These are phyloP conservation scores for Cynaeus angustus DNA, from an alignment of 2,888 invertebrate species.

Conservation along the genomic window DNA sequence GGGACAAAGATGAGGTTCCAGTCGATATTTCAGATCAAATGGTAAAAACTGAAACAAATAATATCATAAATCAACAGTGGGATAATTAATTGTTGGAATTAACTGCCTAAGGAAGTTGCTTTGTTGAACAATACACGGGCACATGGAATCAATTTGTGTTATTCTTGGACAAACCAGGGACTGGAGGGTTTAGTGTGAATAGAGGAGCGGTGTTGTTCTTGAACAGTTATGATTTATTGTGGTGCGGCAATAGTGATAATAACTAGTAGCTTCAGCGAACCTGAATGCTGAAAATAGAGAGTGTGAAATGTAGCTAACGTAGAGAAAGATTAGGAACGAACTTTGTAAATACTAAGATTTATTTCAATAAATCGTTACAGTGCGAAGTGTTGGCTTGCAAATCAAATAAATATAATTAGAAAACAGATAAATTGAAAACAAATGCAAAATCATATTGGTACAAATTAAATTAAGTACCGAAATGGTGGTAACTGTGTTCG, in stretches of 20 bases:
- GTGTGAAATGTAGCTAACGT: too few species aligned
- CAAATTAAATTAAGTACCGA: too few species aligned
- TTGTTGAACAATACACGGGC: slow-evolving; percentile 18
- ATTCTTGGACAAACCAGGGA: slow-evolving; percentile 30
- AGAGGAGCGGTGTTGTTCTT: slow-evolving; percentile 24
- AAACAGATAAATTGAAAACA: too few species aligned
- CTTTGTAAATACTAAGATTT: too few species aligned
- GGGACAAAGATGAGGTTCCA: not conserved
- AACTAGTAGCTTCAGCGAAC: too few species aligned
- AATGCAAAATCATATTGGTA: too few species aligned
- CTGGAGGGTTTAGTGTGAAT: slow-evolving; percentile 21
- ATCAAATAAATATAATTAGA: too few species aligned
- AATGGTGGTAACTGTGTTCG: too few species aligned
- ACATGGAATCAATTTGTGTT: slow-evolving; percentile 29
- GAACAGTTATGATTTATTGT: slow-evolving; percentile 33
- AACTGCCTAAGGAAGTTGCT: slow-evolving; percentile 24
- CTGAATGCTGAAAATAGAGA: too few species aligned
- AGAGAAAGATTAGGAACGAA: too few species aligned
- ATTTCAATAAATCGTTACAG: too few species aligned
- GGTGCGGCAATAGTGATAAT: not conserved
- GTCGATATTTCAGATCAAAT: slow-evolving; percentile 18
- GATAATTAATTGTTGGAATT: slow-evolving; percentile 35
- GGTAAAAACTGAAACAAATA: slow-evolving; percentile 32
- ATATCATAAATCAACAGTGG: slow-evolving; percentile 27
- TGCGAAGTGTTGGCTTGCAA: too few species aligned